Base-by-base conservation (phyloP, 1,140 invertebrate genomes). In the Ceratosolen fusciceps region DNA sequence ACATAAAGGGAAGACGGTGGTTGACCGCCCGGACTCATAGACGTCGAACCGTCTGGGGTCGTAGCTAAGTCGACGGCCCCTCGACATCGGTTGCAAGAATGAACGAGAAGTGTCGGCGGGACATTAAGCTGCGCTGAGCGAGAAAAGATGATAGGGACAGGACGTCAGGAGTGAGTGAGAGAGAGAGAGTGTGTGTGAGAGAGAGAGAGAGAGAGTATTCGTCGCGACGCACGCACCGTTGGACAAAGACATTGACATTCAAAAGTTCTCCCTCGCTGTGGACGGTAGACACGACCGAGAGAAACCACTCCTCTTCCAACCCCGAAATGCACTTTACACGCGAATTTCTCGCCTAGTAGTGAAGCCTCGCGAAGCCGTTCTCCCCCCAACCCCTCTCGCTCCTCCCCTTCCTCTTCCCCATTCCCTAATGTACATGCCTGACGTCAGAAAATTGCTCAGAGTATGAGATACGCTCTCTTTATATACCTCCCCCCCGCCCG, bases 181-280 rank as follows among this genome's bases (percentile, higher is more conserved):
- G 39, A 26, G 43, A 62, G 47, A n/a, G n/a, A n/a, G n/a, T n/a
- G n/a, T n/a, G n/a, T n/a, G n/a, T n/a, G n/a, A n/a, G n/a, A n/a
- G n/a, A n/a, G n/a, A n/a, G n/a, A n/a, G n/a, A n/a, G n/a, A n/a
- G n/a, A n/a, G 34, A 31, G 58, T 29, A 47, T 47, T 47, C 60
- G 71, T 78, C 71, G 29, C 60, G 56, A 68, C 78, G 65, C 31
- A 29, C 26, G 43, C 67, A 75, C 34, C 74, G 49, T 14, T 19
- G 56, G 75, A 87, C 84, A 86, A 87, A 88, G 85, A 86, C 87
- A 87, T 88, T 88, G 87, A 88, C 87, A 89, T 88, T 89, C 87
- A 87, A 89, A 89, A 87, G 83, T 82, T 70, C 75, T 83, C 82
- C 84, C 81, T 75, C 70, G 80, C 82, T 83, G 34, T 3, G 16